Evolutionary conservation across 2,113 vertebrate genomes (phyloP).

Genomic region (Nyctereutes procyonoides): DNA sequence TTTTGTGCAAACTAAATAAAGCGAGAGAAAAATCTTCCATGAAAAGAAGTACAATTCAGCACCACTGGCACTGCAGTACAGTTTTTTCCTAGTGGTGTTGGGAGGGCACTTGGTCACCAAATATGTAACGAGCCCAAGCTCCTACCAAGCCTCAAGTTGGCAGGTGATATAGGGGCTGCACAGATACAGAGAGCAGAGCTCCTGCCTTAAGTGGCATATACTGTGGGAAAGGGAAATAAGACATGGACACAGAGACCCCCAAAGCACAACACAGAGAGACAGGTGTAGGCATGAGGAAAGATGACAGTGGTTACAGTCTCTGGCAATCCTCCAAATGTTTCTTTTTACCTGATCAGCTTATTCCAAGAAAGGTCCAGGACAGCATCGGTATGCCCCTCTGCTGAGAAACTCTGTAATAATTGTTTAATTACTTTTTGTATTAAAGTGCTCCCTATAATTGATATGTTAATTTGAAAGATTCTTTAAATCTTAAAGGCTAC

Average conservation of each 20-base stretch:
- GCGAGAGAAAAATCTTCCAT: not conserved
- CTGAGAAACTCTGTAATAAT: constrained; percentile 85
- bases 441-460: not conserved
- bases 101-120: not conserved
- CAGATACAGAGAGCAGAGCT: not conserved
- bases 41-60: not conserved
- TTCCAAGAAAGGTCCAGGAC: constrained; percentile 98
- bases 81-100: rapidly evolving
- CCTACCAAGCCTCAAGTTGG: not conserved
- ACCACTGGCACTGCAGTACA: rapidly evolving
- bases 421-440: constrained; percentile 53
- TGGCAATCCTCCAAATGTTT: not conserved
- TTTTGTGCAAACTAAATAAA: not conserved
- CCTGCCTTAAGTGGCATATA: rapidly evolving
- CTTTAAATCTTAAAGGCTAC: not conserved
- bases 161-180: rapidly evolving
- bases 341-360: constrained; percentile 91
- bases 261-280: rapidly evolving
- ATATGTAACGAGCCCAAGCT: not conserved
- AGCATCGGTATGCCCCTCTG: constrained; percentile 93
- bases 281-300: rapidly evolving
- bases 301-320: not conserved
- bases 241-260: rapidly evolving
- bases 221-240: not conserved
- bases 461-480: constrained; percentile 16